Conservation (phyloP, 1,140 invertebrate genomes). For the Rhynchophorus ferrugineus region DNA sequence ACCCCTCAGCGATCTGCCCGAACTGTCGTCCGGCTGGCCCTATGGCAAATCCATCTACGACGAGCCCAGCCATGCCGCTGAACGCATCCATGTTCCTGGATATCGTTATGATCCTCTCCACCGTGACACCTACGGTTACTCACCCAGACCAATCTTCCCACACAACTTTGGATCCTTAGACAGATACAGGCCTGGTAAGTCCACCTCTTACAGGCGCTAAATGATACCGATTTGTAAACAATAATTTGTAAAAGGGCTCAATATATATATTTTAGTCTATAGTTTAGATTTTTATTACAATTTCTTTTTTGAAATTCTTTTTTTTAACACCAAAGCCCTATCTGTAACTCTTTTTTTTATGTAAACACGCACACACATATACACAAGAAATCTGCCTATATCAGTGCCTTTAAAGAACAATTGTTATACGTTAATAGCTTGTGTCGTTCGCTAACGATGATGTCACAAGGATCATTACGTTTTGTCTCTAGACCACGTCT, state of each 20-base stretch:
- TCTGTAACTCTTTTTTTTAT: no score
- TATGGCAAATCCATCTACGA: constrained; percentile 78
- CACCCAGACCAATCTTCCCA: constrained; percentile 75
- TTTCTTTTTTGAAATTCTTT: no score
- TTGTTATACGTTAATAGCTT: constrained; percentile 16
- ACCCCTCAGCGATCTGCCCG: constrained; percentile 51
- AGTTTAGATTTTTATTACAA: no score
- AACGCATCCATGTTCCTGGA: constrained; percentile 74
- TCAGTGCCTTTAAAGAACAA: constrained; percentile 16
- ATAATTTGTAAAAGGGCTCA: neutral
- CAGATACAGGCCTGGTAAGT: constrained; percentile 78
- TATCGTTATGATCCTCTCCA: constrained; percentile 84
- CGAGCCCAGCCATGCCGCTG: constrained; percentile 66
- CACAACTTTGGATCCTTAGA: constrained; percentile 73
- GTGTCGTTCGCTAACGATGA: constrained; percentile 22
- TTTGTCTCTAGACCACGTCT: constrained; percentile 6
- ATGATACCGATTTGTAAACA: neutral
- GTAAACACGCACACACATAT: no score
- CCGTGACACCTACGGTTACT: constrained; percentile 80
- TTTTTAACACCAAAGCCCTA: no score
- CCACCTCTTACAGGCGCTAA: constrained; percentile 33
- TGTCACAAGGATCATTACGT: no score
- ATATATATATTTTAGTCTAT: no score
- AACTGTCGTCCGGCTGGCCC: constrained; percentile 58
- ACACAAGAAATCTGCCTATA: neutral